A percentile compares a stretch with the other conserved stretches of the same genome.
phyloP scores from a whole-genome alignment of 1,140 invertebrate genomes.

The Agraylea sexmaculata region DNA sequence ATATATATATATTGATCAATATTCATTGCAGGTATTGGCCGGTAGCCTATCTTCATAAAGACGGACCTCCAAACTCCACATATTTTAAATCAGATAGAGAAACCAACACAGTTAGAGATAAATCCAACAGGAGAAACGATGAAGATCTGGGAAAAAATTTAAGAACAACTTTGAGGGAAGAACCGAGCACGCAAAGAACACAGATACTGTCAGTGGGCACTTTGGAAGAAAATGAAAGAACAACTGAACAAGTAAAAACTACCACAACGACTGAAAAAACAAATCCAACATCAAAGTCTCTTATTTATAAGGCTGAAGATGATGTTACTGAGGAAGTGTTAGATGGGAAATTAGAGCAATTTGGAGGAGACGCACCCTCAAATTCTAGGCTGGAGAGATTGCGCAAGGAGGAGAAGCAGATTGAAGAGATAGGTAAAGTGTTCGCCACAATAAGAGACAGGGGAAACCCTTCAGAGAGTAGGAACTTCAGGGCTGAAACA shows the following conservation, averaged over 20 bases:
- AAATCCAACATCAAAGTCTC: slow-evolving; percentile 2
- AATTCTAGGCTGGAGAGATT: slow-evolving; percentile 30
- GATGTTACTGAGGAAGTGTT: slow-evolving; percentile 29
- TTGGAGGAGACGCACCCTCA: slow-evolving; percentile 28
- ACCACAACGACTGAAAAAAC: neutral
- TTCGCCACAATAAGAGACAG: slow-evolving; percentile 22
- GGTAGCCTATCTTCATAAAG: slow-evolving; percentile 38
- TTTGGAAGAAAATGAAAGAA: slow-evolving; percentile 5
- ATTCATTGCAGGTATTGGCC: slow-evolving; percentile 36
- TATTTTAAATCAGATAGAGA: slow-evolving; percentile 34
- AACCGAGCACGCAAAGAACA: slow-evolving; percentile 2
- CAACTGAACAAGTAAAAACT: slow-evolving; percentile 16
- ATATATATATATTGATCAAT: too few species aligned
- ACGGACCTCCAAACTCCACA: slow-evolving; percentile 36
- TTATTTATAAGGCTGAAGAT: slow-evolving; percentile 8
- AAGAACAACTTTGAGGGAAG: neutral
- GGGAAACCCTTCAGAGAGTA: too few species aligned
- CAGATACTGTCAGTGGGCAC: slow-evolving; percentile 15
- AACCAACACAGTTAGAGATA: slow-evolving; percentile 11
- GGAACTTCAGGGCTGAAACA: too few species aligned
- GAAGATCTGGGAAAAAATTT: slow-evolving; percentile 12
- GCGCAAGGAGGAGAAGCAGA: slow-evolving; percentile 37
- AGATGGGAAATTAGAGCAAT: slow-evolving; percentile 35
- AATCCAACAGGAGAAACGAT: slow-evolving; percentile 14
- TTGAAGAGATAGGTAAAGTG: slow-evolving; percentile 37